Percentiles rank a stretch among this genome's conserved stretches.
Conservation (phyloP, 2,113 vertebrate genomes). For the Butorides virescens region DNA sequence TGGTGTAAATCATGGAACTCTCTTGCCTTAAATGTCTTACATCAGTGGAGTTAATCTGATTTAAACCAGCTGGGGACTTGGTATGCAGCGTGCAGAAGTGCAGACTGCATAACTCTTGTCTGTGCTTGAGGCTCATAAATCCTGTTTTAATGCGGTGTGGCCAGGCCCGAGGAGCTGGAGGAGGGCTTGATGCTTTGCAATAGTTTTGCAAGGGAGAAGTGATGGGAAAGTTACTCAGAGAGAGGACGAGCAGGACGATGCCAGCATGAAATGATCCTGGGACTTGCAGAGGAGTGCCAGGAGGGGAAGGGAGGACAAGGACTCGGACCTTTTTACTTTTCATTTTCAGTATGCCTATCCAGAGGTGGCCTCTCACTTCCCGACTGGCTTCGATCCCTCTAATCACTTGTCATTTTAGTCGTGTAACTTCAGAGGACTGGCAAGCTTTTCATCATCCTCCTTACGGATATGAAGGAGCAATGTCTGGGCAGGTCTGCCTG, state of each 20-base stretch:
- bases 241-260: background rate
- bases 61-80: conserved; percentile 50
- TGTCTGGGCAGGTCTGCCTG: background rate
- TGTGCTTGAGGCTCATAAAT: conserved; percentile 33
- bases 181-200: background rate
- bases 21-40: conserved; percentile 52
- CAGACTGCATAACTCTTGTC: conserved; percentile 42
- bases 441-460: background rate
- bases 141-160: background rate
- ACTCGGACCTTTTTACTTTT: background rate
- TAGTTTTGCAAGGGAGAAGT: background rate
- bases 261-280: background rate
- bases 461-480: background rate
- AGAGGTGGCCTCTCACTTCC: background rate
- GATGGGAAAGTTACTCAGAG: background rate
- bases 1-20: conserved; percentile 46
- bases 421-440: background rate
- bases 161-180: background rate
- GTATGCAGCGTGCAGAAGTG: conserved; percentile 39
- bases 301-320: background rate
- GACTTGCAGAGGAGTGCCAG: background rate
- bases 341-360: background rate
- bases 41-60: conserved; percentile 58
- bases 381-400: background rate
- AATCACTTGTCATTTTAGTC: background rate